Evolutionary conservation across 2,888 invertebrate species (phyloP).

Genomic region (Zonitis immaculata): DNA sequence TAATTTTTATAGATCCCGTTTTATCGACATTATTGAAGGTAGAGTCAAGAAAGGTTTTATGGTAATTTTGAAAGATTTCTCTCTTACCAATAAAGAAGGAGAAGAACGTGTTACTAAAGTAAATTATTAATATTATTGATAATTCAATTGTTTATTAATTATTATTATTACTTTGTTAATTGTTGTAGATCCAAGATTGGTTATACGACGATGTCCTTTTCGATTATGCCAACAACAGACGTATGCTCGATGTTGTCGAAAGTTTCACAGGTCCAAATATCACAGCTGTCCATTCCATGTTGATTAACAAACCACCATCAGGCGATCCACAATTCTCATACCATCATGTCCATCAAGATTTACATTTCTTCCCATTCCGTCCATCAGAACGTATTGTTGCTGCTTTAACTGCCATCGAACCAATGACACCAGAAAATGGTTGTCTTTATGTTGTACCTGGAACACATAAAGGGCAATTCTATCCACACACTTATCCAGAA

Average conservation of each 20-base stretch:
- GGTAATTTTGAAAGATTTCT: slow-evolving; percentile 64
- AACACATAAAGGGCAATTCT: slow-evolving; percentile 60
- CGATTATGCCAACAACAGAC: slow-evolving; percentile 60
- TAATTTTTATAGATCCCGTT: slow-evolving; percentile 54
- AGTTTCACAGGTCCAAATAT: too few relatives aligned
- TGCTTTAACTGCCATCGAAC: slow-evolving; percentile 84
- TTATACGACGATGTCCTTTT: slow-evolving; percentile 67
- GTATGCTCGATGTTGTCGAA: slow-evolving; percentile 64
- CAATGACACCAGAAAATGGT: slow-evolving; percentile 68
- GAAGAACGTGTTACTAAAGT: slow-evolving; percentile 70
- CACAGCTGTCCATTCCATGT: slow-evolving; percentile 81
- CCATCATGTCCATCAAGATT: slow-evolving; percentile 73
- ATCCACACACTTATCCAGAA: slow-evolving; percentile 67
- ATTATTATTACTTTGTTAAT: not conserved
- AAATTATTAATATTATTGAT: too few relatives aligned
- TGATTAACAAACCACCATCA: slow-evolving; percentile 87
- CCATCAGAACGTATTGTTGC: slow-evolving; percentile 75
- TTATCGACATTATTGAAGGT: slow-evolving; percentile 66
- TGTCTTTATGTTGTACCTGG: slow-evolving; percentile 78
- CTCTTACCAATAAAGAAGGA: slow-evolving; percentile 54
- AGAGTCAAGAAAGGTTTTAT: slow-evolving; percentile 51
- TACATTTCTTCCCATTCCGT: slow-evolving; percentile 83
- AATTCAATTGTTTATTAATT: too few relatives aligned
- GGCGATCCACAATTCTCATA: slow-evolving; percentile 56
- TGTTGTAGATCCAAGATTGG: slow-evolving; percentile 64